These are phyloP conservation scores for Creontiades dilutus DNA, from an alignment of 2,888 invertebrate genomes.

Conservation along the genomic window DNA sequence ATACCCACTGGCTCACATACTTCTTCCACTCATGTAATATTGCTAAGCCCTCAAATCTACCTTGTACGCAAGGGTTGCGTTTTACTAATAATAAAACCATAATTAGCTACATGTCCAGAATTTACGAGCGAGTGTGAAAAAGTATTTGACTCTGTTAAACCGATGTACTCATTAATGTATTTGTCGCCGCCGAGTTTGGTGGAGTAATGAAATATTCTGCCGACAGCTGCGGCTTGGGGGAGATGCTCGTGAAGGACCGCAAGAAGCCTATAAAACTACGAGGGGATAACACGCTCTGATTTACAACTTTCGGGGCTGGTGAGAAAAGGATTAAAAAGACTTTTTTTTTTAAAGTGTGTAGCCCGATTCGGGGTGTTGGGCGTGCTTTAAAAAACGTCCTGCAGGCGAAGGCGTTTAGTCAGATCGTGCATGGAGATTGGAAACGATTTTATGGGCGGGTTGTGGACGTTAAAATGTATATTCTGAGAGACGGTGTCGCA, in stretches of 20 bases:
- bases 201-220: conserved; percentile 57
- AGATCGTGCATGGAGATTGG: neutral
- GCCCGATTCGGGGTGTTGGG: too few relatives aligned
- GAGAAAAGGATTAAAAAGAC: conserved; percentile 40
- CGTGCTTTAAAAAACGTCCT: too few relatives aligned
- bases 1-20: too few relatives aligned
- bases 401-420: too few relatives aligned
- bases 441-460: neutral
- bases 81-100: too few relatives aligned
- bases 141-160: conserved; percentile 34
- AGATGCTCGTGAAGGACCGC: neutral
- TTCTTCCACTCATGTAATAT: too few relatives aligned
- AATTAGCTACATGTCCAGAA: neutral
- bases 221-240: conserved; percentile 36
- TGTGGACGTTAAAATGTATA: neutral
- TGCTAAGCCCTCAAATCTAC: too few relatives aligned
- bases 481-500: neutral
- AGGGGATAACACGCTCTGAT: conserved; percentile 50
- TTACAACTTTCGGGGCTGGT: conserved; percentile 40
- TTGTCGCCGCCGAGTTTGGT: conserved; percentile 38
- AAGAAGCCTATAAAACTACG: conserved; percentile 48
- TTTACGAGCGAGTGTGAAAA: neutral
- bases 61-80: too few relatives aligned
- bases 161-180: conserved; percentile 56
- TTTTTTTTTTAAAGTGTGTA: too few relatives aligned